phyloP scores from a whole-genome alignment of 2,797 vertebrate genomes.

The Gallinago solitaria region DNA sequence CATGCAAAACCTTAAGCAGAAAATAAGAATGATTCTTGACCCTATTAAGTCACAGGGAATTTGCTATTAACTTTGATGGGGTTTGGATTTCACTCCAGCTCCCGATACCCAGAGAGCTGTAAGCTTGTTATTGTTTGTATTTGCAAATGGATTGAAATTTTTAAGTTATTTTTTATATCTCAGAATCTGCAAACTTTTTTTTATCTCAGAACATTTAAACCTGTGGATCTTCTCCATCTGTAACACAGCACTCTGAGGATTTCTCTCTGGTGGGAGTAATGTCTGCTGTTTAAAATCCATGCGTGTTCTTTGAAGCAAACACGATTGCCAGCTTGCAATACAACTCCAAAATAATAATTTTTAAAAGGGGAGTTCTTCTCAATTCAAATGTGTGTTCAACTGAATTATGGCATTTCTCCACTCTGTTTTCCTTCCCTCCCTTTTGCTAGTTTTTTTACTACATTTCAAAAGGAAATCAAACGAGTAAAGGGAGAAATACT shows the following conservation, averaged over 20 bases:
- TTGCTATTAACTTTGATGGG: not conserved
- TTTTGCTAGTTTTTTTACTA: not conserved
- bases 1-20: not conserved
- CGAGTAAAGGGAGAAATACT: not conserved
- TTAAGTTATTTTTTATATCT: not conserved
- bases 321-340: not conserved
- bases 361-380: not conserved
- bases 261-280: not conserved
- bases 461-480: not conserved
- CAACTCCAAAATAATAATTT: not conserved
- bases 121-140: not conserved
- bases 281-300: not conserved
- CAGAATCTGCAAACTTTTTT: not conserved
- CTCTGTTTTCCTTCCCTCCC: not conserved
- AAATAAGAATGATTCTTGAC: not conserved
- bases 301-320: fast-evolving
- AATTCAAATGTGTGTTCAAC: not conserved
- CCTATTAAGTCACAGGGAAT: not conserved
- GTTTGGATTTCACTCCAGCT: not conserved
- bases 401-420: not conserved
- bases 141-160: not conserved
- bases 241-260: not conserved
- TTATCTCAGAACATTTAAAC: not conserved
- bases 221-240: not conserved
- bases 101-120: not conserved